Percentiles rank a stretch among this genome's conserved stretches.
These are phyloP conservation scores for Bimastos eiseni DNA, from an alignment of 2,888 invertebrate genomes.

Conservation along the genomic window DNA sequence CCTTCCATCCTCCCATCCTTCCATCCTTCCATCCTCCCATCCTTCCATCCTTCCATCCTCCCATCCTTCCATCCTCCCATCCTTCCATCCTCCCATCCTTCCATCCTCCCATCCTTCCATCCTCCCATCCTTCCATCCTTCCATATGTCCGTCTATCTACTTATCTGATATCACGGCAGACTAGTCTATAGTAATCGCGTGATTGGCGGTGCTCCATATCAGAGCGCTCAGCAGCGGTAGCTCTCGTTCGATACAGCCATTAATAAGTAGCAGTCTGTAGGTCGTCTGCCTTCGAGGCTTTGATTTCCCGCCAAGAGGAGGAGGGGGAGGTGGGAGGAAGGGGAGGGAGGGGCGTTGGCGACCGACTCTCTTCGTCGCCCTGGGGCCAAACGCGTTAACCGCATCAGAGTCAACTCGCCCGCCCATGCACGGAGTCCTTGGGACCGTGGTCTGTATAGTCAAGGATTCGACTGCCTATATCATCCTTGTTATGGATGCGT, in stretches of 20 bases:
- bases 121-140: not conserved
- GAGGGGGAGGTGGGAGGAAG: too few relatives aligned
- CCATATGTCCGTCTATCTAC: not conserved
- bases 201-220: not conserved
- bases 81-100: too few relatives aligned
- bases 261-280: not conserved
- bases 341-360: not conserved
- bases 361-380: not conserved
- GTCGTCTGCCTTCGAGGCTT: not conserved
- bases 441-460: not conserved
- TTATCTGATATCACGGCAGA: not conserved
- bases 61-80: not conserved
- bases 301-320: not conserved
- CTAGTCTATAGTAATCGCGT: slow-evolving; percentile 13
- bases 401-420: not conserved
- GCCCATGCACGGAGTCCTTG: not conserved
- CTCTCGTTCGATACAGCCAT: not conserved
- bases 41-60: not conserved
- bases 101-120: not conserved
- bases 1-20: not conserved
- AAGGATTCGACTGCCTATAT: too few relatives aligned
- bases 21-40: not conserved
- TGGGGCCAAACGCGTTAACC: slow-evolving; percentile 3
- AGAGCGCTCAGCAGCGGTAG: not conserved
- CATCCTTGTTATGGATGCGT: too few relatives aligned